Evolutionary conservation across 1,140 invertebrate genomes (phyloP), one percentile per base, ranked within the genome.

Genomic region (Gryon sp.): DNA sequence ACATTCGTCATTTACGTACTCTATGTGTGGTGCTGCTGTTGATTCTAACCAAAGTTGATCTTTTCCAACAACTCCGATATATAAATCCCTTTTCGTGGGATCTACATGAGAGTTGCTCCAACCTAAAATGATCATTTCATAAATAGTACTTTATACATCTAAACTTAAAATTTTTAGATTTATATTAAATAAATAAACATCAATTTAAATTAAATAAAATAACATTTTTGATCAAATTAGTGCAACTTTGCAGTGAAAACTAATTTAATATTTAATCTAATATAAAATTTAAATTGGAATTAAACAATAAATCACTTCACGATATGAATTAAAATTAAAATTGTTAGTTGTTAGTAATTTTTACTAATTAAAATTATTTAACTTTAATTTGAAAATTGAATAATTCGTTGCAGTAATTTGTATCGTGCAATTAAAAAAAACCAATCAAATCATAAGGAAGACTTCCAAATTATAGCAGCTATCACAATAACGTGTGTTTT

Each of bases 21-120:
- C 83, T 36, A 87, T 80, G 36, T 83, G 79, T 45, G 87, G 83
- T 50, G 70, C 72, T 18, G 87, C 87, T 24, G 80, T 82, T 19
- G 84, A 81, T 74, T 89, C 86, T 52, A 88, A 68, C 87, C 87
- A 88, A 52, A 84, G 69, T 46, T 84, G 80, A 85, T 88, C 86
- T 79, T 84, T 86, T 36, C 80, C 85, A 41, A 86, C 80, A 7
- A 82, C 85, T 15, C 86, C 87, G 43, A 89, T 68, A 40, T 88
- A 89, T 43, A 89, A 72, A 52, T 88, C 87, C 34, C 81, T 80
- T 68, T 87, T 87, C 2, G 85, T 79, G 0, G 83, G 80, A 62
- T 89, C 85, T 46, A 84, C 77, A 15, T 86, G 76, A 8, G 85
- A 84, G 75, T 87, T 84, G 38, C 78, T 84, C 86, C 86, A 87